These are phyloP conservation scores for Taeniopygia guttata DNA, from an alignment of 2,797 vertebrate species.

Conservation along the genomic window DNA sequence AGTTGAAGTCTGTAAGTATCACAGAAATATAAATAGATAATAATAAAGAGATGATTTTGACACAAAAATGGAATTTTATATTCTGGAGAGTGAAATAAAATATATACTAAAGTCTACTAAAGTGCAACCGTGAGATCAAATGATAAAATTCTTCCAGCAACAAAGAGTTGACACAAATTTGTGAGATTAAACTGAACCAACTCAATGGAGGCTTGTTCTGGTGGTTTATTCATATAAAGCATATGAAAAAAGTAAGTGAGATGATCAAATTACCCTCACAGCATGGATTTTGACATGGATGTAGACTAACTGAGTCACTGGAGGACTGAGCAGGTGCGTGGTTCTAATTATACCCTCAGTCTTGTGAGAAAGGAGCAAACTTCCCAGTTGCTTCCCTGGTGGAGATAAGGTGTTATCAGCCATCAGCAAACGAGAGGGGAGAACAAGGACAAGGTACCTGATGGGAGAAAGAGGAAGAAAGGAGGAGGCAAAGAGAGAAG, in stretches of 20 bases:
- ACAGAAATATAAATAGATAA: conserved; percentile 45
- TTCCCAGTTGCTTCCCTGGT: conserved; percentile 60
- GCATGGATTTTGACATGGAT: conserved; percentile 65
- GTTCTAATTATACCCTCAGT: conserved; percentile 64
- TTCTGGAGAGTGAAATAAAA: conserved; percentile 35
- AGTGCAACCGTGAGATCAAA: conserved; percentile 31
- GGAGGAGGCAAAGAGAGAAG: not conserved
- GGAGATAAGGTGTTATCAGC: conserved; percentile 62
- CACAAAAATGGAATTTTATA: conserved; percentile 41
- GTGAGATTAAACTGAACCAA: conserved; percentile 26
- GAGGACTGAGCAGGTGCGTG: conserved; percentile 65
- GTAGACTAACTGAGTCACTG: conserved; percentile 52
- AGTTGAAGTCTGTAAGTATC: conserved; percentile 9
- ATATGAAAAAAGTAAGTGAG: conserved; percentile 30
- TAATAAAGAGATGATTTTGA: conserved; percentile 52
- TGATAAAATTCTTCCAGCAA: conserved; percentile 7
- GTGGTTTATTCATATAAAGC: conserved; percentile 24
- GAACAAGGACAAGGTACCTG: conserved; percentile 65
- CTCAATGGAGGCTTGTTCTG: conserved; percentile 7
- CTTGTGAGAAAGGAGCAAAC: conserved; percentile 55
- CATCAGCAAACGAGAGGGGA: conserved; percentile 61
- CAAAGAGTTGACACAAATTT: conserved; percentile 42
- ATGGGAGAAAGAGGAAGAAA: conserved; percentile 37
- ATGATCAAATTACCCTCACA: conserved; percentile 59
- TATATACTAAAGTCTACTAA: conserved; percentile 5